These are phyloP conservation scores for Cotesia chilonis DNA, from an alignment of 1,140 invertebrate species.

Conservation along the genomic window DNA sequence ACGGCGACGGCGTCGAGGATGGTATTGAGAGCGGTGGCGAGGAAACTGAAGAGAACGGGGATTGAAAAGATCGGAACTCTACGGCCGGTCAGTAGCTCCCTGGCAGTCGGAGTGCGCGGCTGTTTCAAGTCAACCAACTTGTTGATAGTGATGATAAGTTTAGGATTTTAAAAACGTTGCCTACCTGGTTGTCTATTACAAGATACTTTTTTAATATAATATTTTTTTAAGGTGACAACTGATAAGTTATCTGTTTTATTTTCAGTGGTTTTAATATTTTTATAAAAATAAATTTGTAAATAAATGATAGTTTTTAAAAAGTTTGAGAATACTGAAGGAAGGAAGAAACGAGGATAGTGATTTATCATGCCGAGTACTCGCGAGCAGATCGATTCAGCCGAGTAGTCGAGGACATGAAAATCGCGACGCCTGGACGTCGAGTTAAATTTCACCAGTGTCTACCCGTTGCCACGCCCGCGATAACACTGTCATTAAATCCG, in stretches of 20 bases:
- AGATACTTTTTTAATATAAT: no score
- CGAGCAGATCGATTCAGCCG: conserved; percentile 26
- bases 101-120: conserved; percentile 16
- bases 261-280: no score
- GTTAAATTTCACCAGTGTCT: conserved; percentile 8
- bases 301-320: background rate
- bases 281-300: no score
- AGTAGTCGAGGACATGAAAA: conserved; percentile 13
- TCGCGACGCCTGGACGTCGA: conserved; percentile 17
- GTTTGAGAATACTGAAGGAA: conserved; percentile 47
- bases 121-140: background rate
- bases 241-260: no score
- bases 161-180: background rate
- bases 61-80: conserved; percentile 31
- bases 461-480: conserved; percentile 22
- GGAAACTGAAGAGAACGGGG: conserved; percentile 34
- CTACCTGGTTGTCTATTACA: background rate
- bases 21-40: conserved; percentile 22
- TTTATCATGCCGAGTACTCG: conserved; percentile 25
- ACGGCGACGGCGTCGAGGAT: conserved; percentile 12
- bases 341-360: conserved; percentile 24
- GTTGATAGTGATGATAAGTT: background rate
- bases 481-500: background rate
- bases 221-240: no score
- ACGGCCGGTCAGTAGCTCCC: conserved; percentile 27